These are phyloP conservation scores for Centruroides sculpturatus DNA, from an alignment of 1,140 invertebrate species.

Conservation along the genomic window DNA sequence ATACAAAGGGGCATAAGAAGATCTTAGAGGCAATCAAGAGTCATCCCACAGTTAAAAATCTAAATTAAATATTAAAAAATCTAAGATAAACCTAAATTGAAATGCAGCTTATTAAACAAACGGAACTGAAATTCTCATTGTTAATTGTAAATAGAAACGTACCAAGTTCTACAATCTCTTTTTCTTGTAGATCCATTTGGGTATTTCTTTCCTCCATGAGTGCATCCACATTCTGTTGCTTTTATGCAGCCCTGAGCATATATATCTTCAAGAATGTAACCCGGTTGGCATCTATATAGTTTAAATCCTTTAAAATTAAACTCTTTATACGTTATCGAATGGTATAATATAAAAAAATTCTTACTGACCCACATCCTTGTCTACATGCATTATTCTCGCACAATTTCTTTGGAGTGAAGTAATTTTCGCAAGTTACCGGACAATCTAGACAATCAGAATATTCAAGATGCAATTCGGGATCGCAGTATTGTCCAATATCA, in stretches of 20 bases:
- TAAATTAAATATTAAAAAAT: no score
- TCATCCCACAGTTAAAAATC: no score
- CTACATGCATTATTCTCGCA: conserved; percentile 42
- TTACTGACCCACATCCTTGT: conserved; percentile 47
- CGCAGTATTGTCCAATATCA: no score
- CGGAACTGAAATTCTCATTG: no score
- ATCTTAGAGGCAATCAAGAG: no score
- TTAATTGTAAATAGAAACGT: not conserved
- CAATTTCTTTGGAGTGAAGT: conserved; percentile 39
- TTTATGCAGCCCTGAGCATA: conserved; percentile 49
- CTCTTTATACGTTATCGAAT: no score
- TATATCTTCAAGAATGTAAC: conserved; percentile 50
- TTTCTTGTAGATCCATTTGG: not conserved
- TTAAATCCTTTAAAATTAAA: no score
- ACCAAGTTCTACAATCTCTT: no score
- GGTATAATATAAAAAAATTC: not conserved
- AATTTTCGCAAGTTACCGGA: conserved; percentile 64
- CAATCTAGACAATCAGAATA: conserved; percentile 58
- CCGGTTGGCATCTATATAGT: conserved; percentile 41
- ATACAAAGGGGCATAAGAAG: no score
- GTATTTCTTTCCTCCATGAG: conserved; percentile 68
- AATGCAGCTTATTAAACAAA: no score
- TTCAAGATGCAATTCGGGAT: conserved; percentile 23
- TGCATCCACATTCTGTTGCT: conserved; percentile 59
- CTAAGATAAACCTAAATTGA: no score